phyloP scores from a whole-genome alignment of 2,888 invertebrate genomes.

The Spisula solida region DNA sequence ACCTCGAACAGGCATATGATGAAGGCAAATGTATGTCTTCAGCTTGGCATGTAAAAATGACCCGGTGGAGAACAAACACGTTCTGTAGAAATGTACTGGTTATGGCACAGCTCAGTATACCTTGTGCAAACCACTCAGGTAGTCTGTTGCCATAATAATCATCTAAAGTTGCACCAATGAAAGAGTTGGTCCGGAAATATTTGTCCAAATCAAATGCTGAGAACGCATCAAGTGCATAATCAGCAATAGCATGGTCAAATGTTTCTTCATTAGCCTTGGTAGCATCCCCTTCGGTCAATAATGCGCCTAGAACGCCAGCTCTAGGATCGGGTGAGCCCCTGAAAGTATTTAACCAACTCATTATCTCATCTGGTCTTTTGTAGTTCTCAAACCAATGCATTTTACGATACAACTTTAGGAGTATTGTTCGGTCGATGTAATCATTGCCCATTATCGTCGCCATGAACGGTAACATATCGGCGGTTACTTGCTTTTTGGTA shows the following conservation, averaged over 20 bases:
- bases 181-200: not conserved
- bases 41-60: not conserved
- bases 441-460: not conserved
- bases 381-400: not conserved
- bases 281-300: not conserved
- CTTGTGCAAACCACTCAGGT: not conserved
- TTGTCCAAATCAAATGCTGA: not conserved
- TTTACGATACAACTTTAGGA: not conserved
- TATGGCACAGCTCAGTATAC: not conserved
- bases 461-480: not conserved
- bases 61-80: not conserved
- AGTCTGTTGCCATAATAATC: conserved; percentile 4
- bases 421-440: not conserved
- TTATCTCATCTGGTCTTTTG: not conserved
- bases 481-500: not conserved
- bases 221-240: not conserved
- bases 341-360: not conserved
- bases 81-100: not conserved
- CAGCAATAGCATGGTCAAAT: not conserved
- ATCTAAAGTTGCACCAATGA: not conserved
- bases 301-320: not conserved
- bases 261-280: not conserved
- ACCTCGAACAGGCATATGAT: not conserved
- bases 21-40: not conserved
- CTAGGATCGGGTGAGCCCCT: too few relatives aligned